Conservation (phyloP, 1,140 invertebrate genomes). For the Eueides isabella region DNA sequence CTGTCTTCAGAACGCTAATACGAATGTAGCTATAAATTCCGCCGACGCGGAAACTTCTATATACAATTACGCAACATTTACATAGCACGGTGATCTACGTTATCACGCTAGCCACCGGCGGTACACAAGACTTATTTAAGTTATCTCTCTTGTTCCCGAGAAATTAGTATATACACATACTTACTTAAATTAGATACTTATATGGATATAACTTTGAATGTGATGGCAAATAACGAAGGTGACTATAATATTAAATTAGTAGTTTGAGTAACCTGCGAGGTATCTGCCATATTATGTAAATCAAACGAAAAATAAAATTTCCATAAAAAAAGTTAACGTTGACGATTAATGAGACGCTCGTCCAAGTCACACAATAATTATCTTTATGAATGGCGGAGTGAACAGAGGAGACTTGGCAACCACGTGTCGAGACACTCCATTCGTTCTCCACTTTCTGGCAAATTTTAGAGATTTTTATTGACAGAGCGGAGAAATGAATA, state of each 20-base stretch:
- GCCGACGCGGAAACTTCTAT: neutral
- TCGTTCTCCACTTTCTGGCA: no score
- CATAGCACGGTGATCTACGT: neutral
- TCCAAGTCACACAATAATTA: no score
- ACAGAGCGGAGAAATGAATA: no score
- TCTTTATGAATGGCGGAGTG: no score
- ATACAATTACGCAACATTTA: conserved; percentile 8
- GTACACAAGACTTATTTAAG: neutral
- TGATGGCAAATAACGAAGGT: neutral
- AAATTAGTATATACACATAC: neutral
- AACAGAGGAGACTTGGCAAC: no score
- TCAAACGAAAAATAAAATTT: neutral
- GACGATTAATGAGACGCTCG: neutral
- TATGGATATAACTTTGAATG: neutral
- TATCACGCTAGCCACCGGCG: neutral
- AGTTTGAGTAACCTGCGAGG: neutral
- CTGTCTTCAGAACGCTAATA: neutral
- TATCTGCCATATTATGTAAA: neutral
- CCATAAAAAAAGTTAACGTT: neutral
- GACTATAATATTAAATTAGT: no score
- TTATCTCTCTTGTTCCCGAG: neutral
- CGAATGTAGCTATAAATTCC: neutral
- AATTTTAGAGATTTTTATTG: no score
- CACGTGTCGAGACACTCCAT: no score
- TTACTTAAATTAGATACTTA: neutral